Base-by-base conservation (phyloP, 1,140 invertebrate genomes). In the Leptinotarsa undecemlineata region DNA sequence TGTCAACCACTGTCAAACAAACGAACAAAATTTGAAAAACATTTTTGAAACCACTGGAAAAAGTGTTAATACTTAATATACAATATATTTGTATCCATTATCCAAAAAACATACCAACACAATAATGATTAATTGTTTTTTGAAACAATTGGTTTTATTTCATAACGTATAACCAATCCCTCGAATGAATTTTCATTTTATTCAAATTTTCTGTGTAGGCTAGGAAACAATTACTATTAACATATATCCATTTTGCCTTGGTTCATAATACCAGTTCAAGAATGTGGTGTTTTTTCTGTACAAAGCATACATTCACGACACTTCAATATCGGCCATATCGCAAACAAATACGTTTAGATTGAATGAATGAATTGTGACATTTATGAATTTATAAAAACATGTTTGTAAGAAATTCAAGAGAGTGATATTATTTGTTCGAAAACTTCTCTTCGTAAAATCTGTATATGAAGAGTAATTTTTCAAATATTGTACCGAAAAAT, bases 141-240 rank as follows among this genome's bases (percentile, higher is more conserved):
- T 68, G 33, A 68, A 68, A 68, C 67, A 68, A 68, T 48, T 68
- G 26, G 21, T 68, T 57, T 68, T 68, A 68, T 68, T 68, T 68
- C 67, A 68, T 68, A 68, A 68, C 33, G n/a, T n/a, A 19, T 19
- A 57, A 48, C 67, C 67, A 33, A 68, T 68, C 67, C 67, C 26
- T 68, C 3, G n/a, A 68, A 74, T 74, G 51, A 60, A 74, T 74
- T 74, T 74, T 74, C 73, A 74, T 68, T 74, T 74, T 74, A 74
- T 74, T 74, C 57, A 69, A 74, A 74, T 74, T 69, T 69, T 21
- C 48, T 48, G 67, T 74, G 73, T 74, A 68, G 73, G 73, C 63
- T 42, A 47, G 60, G 57, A 69, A 67, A 71, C 69, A 71, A 71
- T 71, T 71, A 62, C 69, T 60, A 71, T 71, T 71, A 51, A 71